Base-by-base conservation (phyloP, 2,888 invertebrate genomes). In the Pyrrhia umbra region DNA sequence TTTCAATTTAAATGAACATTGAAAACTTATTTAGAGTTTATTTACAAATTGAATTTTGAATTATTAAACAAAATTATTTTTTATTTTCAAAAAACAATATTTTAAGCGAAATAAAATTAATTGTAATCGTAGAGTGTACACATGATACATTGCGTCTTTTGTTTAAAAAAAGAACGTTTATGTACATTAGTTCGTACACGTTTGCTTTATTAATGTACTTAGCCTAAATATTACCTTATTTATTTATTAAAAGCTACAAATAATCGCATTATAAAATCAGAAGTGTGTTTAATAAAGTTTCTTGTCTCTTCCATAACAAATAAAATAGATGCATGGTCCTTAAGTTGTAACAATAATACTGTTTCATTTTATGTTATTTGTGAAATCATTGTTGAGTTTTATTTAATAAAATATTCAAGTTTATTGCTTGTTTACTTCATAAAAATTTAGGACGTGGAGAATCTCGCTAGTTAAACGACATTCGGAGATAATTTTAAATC, bases 371-470 rank as follows among this genome's bases (percentile, higher is more conserved):
- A 89, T 88, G 85, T 90, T 89, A 88, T 83, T 91, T 89, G 90
- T 92, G 91, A 86, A 86, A 86, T 89, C 86, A 90, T 92, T 94
- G 94, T 94, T 94, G 94, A 94, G 90, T 94, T 94, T 94, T 91
- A 89, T 89, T 88, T 90, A 93, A 92, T 92, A 92, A 94, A 93
- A 89, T 82, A 79, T 84, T 83, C 88, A 85, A 85, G 76, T 80
- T 81, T 75, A 79, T 57, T 67, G 64, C 42, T 77, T 47, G 64
- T 82, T 78, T 60, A 45, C 77, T 66, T 65, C 39, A 20, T 23
- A 27, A 27, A 9, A 15, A 37, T 69, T 37, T 25, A 18, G 49
- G 55, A 57, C 42, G 37, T 18, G 20, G 54, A 25, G 30, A 30
- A 40, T 21, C 15, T 51, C 34, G n/a, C 2, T 18, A 2, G 6